Conservation (phyloP, 2,113 vertebrate species). For the Tragelaphus buxtoni region DNA sequence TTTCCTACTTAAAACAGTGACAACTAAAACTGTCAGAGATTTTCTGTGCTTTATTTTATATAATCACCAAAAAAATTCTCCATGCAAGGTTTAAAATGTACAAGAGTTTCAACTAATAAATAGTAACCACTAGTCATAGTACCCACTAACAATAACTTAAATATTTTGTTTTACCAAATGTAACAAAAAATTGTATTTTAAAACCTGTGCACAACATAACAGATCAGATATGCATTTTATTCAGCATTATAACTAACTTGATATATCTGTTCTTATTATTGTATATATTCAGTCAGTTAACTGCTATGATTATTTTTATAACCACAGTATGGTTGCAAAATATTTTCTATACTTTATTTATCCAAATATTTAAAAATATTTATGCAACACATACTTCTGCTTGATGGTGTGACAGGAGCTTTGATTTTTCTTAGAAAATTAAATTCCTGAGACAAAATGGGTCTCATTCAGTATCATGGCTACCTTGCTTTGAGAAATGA, state of each 20-base stretch:
- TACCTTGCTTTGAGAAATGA: not conserved
- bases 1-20: not conserved
- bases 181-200: not conserved
- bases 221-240: not conserved
- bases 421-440: not conserved
- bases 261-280: not conserved
- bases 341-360: not conserved
- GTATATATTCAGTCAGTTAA: not conserved
- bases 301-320: not conserved
- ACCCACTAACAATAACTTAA: not conserved
- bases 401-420: not conserved
- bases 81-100: not conserved
- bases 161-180: not conserved
- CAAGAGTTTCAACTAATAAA: not conserved
- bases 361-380: not conserved
- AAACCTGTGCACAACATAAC: fast-evolving
- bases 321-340: not conserved
- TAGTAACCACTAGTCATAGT: not conserved
- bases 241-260: not conserved
- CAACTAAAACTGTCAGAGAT: not conserved
- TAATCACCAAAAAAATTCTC: not conserved
- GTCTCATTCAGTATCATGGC: not conserved
- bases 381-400: not conserved
- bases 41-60: not conserved
- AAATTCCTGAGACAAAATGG: not conserved